A percentile compares a stretch with the other conserved stretches of the same genome.
These are phyloP conservation scores for Xestia ashworthii DNA, from an alignment of 2,888 invertebrate genomes.

Conservation along the genomic window DNA sequence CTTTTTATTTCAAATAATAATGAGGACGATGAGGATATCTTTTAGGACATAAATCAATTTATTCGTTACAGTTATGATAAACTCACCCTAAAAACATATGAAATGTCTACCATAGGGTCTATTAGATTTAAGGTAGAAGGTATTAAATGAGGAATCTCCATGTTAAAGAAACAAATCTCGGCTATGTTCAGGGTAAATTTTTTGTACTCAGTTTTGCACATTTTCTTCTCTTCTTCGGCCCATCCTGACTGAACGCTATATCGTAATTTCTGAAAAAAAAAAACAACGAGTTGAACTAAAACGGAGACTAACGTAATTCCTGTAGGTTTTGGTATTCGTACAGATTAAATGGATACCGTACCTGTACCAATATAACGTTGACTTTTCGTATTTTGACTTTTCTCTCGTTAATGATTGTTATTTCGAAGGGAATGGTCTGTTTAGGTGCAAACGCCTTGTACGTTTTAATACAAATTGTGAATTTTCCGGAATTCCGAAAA, in stretches of 20 bases:
- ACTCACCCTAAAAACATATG: conserved; percentile 81
- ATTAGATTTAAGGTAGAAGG: conserved; percentile 79
- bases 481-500: conserved; percentile 73
- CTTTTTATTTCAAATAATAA: not conserved
- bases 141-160: conserved; percentile 80
- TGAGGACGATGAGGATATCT: not conserved
- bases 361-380: conserved; percentile 78
- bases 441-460: conserved; percentile 79
- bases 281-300: no score
- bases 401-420: conserved; percentile 79
- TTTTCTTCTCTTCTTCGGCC: conserved; percentile 76
- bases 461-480: conserved; percentile 78
- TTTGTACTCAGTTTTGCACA: conserved; percentile 73
- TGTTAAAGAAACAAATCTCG: conserved; percentile 76
- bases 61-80: not conserved
- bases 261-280: conserved; percentile 76
- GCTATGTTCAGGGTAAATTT: conserved; percentile 72
- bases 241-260: conserved; percentile 80
- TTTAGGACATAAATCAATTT: not conserved
- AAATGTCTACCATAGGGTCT: conserved; percentile 80
- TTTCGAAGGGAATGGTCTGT: conserved; percentile 80
- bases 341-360: conserved; percentile 54
- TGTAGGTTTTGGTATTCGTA: not conserved
- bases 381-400: conserved; percentile 79
- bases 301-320: not conserved